Evolutionary conservation across 2,888 invertebrate species (phyloP), one percentile per base, ranked within the genome.

Genomic region (Steinernema hermaphroditum): DNA sequence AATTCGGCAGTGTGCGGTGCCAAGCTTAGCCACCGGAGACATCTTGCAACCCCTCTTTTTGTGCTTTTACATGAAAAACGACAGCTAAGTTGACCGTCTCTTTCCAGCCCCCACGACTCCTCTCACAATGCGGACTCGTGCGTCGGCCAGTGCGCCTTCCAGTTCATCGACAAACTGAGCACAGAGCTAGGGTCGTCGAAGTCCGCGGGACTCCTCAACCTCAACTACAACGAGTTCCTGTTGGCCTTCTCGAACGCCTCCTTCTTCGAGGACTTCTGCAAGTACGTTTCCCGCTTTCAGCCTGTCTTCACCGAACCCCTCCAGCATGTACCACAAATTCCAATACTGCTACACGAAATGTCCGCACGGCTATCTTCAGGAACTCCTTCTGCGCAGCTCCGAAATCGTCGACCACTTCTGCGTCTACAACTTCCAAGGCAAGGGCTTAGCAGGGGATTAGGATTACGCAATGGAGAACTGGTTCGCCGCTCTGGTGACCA

Each of bases 321-420:
- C 54, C 72, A 83, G 84, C 29, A 78, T 84, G 71, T 85, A 85
- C 72, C 83, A 85, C 74, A 73, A 76, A 22, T 85, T 85, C 78
- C 84, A 85, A 73, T 78, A 77, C 68, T 85, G 85, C 57, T 79
- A 81, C 14, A 80, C 82, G 2, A 79, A 81, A 72, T 85, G 85
- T 68, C 79, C 80, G 16, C 83, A 82, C 4, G 84, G 84, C 24
- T 85, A 81, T 71, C 76, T 85, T 71, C 85, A 83, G 68, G 81
- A 85, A 57, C 73, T 85, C 16, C 75, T 85, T 29, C 79, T 78
- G 77, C 72, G 83, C 41, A 72, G 72, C 49, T 79, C 84, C 14
- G 84, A 83, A 73, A 82, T 85, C 54, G 83, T 85, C 41, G 85
- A 85, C 69, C 81, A 85, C 72, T 85, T 84, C 68, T 85, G 85